Conservation (phyloP, 35 echinoderm and acorn worm genomes). For the Holothuria glaberrima region DNA sequence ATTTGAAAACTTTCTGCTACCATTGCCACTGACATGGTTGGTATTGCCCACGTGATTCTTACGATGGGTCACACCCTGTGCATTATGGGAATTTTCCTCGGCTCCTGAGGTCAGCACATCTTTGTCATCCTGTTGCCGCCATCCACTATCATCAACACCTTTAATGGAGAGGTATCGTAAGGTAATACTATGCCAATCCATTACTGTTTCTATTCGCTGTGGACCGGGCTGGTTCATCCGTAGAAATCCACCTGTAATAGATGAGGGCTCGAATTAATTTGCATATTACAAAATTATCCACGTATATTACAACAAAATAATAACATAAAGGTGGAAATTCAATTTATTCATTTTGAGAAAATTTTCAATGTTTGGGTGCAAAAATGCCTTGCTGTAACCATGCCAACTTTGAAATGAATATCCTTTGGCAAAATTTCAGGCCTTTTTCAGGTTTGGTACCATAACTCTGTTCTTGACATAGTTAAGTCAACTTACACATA, state of each 20-base stretch:
- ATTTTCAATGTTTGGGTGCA: too few relatives aligned
- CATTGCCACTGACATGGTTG: slow-evolving; percentile 2
- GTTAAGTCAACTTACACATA: too few relatives aligned
- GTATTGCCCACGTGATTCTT: not conserved
- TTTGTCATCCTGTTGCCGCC: slow-evolving; percentile 38
- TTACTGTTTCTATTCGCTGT: slow-evolving; percentile 76
- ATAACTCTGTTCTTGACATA: too few relatives aligned
- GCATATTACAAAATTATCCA: not conserved
- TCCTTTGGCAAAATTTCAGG: too few relatives aligned
- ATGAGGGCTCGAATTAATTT: not conserved
- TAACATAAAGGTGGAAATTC: too few relatives aligned
- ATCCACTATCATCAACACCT: slow-evolving; percentile 66
- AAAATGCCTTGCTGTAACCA: too few relatives aligned
- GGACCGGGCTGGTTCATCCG: slow-evolving; percentile 65
- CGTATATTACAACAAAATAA: too few relatives aligned
- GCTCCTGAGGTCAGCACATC: not conserved
- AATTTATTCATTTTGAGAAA: too few relatives aligned
- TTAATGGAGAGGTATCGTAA: slow-evolving; percentile 89
- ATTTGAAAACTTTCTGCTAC: not conserved
- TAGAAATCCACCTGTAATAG: slow-evolving; percentile 64
- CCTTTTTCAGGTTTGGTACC: too few relatives aligned
- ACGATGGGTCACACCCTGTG: not conserved
- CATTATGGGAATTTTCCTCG: not conserved
- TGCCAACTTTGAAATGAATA: too few relatives aligned
- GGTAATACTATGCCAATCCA: slow-evolving; percentile 89